phyloP scores from a whole-genome alignment of 2,888 invertebrate species.

The Polymixis flavicincta region DNA sequence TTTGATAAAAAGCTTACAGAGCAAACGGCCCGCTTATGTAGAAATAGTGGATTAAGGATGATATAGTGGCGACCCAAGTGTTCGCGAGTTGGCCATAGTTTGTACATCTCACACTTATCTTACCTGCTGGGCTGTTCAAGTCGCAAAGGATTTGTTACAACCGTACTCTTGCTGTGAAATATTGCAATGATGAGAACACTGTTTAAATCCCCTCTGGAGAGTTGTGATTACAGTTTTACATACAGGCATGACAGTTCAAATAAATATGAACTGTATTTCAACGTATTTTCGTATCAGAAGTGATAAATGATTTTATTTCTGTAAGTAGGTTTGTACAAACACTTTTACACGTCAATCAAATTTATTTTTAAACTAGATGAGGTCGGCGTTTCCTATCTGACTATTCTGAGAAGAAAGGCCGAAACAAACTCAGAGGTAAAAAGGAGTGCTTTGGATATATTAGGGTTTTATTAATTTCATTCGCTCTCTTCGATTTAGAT shows the following conservation, averaged over 20 bases:
- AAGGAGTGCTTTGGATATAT: no score
- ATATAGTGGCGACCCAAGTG: slow-evolving; percentile 48
- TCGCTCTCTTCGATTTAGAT: background rate
- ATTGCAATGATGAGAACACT: slow-evolving; percentile 55
- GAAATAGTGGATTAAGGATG: slow-evolving; percentile 55
- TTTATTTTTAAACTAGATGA: no score
- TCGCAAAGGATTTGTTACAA: slow-evolving; percentile 61
- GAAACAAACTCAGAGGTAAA: no score
- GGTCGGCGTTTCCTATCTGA: no score
- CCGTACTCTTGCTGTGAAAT: slow-evolving; percentile 57
- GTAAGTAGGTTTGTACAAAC: no score
- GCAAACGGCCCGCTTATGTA: slow-evolving; percentile 20
- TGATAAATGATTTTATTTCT: no score
- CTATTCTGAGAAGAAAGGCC: no score
- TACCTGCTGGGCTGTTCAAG: slow-evolving; percentile 61
- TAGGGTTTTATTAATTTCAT: slow-evolving; percentile 3
- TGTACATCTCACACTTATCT: slow-evolving; percentile 57
- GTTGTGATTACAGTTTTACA: slow-evolving; percentile 58
- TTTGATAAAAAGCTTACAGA: slow-evolving; percentile 12
- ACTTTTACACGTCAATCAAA: no score
- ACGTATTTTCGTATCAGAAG: background rate
- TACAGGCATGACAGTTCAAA: slow-evolving; percentile 17
- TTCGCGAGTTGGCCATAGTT: slow-evolving; percentile 42
- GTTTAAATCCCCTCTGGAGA: slow-evolving; percentile 52
- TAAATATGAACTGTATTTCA: background rate